Evolutionary conservation across 2,888 invertebrate species (phyloP).

Genomic region (Watsonalla binaria): DNA sequence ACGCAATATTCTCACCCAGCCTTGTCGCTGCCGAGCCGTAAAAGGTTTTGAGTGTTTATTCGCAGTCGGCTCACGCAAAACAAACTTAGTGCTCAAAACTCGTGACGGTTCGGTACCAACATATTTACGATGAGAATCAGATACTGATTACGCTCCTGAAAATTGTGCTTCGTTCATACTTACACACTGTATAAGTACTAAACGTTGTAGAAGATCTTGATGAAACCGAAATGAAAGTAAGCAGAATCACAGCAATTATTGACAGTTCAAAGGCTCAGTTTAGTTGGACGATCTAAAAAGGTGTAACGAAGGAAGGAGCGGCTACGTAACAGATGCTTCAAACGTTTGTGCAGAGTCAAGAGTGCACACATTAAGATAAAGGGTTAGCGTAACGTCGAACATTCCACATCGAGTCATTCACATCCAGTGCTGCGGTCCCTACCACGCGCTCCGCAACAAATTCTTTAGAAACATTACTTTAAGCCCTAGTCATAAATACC

Average conservation of each 20-base stretch:
- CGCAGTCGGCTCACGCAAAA: no score
- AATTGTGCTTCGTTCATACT: no score
- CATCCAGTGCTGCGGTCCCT: constrained; percentile 58
- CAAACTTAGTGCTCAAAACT: no score
- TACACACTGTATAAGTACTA: no score
- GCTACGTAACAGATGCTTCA: constrained; percentile 59
- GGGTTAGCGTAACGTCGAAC: constrained; percentile 56
- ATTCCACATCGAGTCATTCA: constrained; percentile 73
- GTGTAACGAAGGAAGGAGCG: constrained; percentile 78
- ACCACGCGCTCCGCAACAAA: constrained; percentile 69
- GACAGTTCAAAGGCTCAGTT: constrained; percentile 54
- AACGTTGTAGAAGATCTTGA: no score
- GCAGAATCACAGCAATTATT: constrained; percentile 19
- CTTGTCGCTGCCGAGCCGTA: no score
- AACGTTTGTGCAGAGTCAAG: constrained; percentile 63
- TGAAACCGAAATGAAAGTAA: constrained; percentile 2
- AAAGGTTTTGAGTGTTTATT: no score
- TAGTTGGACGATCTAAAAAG: constrained; percentile 78
- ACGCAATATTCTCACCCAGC: no score
- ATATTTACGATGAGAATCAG: no score
- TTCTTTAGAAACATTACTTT: neutral
- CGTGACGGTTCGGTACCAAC: no score
- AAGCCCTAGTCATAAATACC: constrained; percentile 11
- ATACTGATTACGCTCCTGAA: no score
- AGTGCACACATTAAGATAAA: constrained; percentile 66